Evolutionary conservation across 2,113 vertebrate species (phyloP), one percentile per base, ranked within the genome.

Genomic region (Cinclus mexicanus): DNA sequence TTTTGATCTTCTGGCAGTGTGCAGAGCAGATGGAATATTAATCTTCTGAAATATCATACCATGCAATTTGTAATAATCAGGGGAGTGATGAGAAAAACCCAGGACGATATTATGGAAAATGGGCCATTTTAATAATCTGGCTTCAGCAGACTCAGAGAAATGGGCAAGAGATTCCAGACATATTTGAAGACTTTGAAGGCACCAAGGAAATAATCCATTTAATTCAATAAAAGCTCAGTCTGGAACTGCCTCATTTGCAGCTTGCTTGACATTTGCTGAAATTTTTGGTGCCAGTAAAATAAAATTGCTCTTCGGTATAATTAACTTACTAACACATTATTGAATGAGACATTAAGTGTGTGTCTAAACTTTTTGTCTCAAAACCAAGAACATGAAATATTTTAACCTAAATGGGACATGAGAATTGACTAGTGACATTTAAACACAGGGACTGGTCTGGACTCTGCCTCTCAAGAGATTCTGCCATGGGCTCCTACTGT

Each of bases 171-270:
- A 95, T 92, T 95, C 95, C 95, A 92, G 95, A 94, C 90, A 92
- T 88, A 90, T 83, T 57, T 94, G 85, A 92, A 93, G 79, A 80
- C 88, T 93, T 88, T 1, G 37, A 94, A 96, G 94, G 85, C 90
- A 97, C 88, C 83, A 96, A 95, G 94, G 94, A 96, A 92, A 93
- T 69, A 88, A 93, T 93, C 37, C 17, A 74, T 96, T 92, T 90
- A 95, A 92, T 93, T 93, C 79, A 93, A 90, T 83, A 77, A 67
- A 80, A 80, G 63, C 60, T 63, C 53, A 85, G 63, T 50, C 75
- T 86, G 67, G 68, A 92, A 88, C 83, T 92, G 71, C 71, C 75
- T 95, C 79, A 86, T 80, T 94, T 90, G 50, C 46, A 90, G 79
- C 59, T 93, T 69, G 67, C 82, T 93, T 94, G 94, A 96, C 79